Percentiles rank a stretch among this genome's conserved stretches.
Conservation (phyloP, 2,888 invertebrate species). For the Frankliniella intonsa region DNA sequence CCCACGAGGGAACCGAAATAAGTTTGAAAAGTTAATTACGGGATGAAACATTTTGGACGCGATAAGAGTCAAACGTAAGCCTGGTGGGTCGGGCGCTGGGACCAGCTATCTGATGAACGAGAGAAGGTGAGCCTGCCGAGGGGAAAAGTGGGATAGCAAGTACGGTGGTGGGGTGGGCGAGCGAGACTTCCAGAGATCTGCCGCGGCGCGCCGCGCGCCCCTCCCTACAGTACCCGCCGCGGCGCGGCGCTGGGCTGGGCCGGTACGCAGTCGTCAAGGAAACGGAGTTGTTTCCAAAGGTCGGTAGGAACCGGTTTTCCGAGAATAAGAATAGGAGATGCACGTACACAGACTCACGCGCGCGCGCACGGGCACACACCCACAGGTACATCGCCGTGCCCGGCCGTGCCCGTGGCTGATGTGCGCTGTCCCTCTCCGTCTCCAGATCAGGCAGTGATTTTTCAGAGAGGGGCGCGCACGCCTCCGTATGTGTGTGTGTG, state of each 20-base stretch:
- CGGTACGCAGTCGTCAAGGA: neutral
- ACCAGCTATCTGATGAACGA: neutral
- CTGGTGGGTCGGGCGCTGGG: neutral
- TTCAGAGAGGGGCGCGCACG: neutral
- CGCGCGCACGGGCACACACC: neutral
- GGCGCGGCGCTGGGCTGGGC: neutral
- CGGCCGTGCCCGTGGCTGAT: neutral
- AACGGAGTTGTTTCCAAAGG: constrained; percentile 26
- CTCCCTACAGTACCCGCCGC: neutral
- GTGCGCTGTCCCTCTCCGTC: neutral
- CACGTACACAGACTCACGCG: neutral
- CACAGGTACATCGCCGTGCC: neutral
- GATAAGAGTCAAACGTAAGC: neutral
- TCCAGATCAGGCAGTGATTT: neutral
- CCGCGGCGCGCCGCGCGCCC: neutral
- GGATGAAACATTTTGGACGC: constrained; percentile 21
- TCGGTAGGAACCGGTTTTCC: constrained; percentile 15
- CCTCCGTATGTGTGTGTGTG: neutral
- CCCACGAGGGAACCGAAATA: neutral
- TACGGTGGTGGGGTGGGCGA: neutral
- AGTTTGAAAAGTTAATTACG: constrained; percentile 18
- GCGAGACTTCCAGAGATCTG: neutral
- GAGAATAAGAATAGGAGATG: neutral
- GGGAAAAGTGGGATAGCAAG: neutral
- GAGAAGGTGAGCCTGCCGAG: neutral